Evolutionary conservation across 1,140 invertebrate genomes (phyloP), one percentile per base, ranked within the genome.

Genomic region (Cataglyphis hispanica): DNA sequence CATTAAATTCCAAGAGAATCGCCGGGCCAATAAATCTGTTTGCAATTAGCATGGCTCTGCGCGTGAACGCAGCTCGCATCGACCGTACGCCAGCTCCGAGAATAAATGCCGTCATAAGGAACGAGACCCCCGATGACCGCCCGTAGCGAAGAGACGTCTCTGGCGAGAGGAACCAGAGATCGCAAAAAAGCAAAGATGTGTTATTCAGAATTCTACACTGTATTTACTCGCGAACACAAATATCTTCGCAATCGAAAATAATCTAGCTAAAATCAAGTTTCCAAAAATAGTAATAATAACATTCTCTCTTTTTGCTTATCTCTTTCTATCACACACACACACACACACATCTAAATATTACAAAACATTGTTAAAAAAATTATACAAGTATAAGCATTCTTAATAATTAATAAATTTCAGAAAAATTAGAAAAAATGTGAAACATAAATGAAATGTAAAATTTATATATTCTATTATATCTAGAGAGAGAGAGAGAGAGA

Each of bases 1-100:
- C 74, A 90, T 91, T 91, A 91, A 89, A 91, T 89, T 89, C 83
- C 74, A 74, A 70, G 78, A 87, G 86, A 89, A 89, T 88, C 72
- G 87, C 67, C 64, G 70, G 88, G 90, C 85, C 91, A 92, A 95
- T 95, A 95, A 95, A 95, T 95, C 94, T 94, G 89, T 94, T 94
- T 94, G 94, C 92, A 95, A 95, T 95, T 95, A 95, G 93, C 91
- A 84, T 72, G 80, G 76, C 90, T 88, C 90, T 91, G 92, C 93
- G 94, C 93, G 94, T 93, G 94, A 94, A 89, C 88, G 81, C 89
- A 78, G 86, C 80, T 89, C 83, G 76, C 74, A 81, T 60, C 46
- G 87, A 22, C 58, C 69, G 66, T 85, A 74, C 76, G 66, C 70
- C 86, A 81, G 56, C 43, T 76, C 86, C 76, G 86, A 93, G 91